Conservation (phyloP, 2,888 invertebrate species). For the Encarsia formosa region DNA sequence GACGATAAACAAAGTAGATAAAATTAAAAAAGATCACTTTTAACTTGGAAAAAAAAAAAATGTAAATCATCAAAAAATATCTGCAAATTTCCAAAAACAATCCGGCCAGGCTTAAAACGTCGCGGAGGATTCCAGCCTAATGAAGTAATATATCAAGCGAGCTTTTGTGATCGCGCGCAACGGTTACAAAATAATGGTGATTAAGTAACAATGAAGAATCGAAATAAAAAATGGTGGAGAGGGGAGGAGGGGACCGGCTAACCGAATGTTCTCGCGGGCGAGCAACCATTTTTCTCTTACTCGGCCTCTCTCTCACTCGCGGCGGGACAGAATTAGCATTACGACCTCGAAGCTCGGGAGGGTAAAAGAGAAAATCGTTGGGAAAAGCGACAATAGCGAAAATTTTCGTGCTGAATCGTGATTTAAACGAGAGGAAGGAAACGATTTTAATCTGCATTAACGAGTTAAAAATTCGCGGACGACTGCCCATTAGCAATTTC, state of each 20-base stretch:
- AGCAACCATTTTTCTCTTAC: too few relatives aligned
- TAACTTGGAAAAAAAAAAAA: too few relatives aligned
- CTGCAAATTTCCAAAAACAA: too few relatives aligned
- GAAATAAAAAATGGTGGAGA: constrained; percentile 11
- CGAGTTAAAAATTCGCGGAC: constrained; percentile 28
- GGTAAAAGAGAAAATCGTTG: constrained; percentile 24
- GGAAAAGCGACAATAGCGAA: constrained; percentile 19
- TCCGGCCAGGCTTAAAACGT: too few relatives aligned
- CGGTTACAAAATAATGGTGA: constrained; percentile 22
- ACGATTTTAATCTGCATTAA: constrained; percentile 28
- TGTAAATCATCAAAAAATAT: too few relatives aligned
- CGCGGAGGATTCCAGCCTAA: too few relatives aligned
- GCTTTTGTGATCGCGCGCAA: constrained; percentile 10
- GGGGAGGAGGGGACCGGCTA: constrained; percentile 10
- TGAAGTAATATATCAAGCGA: constrained; percentile 13
- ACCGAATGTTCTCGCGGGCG: too few relatives aligned
- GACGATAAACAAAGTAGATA: too few relatives aligned
- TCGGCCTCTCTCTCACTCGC: constrained; percentile 4
- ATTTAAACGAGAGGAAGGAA: constrained; percentile 25
- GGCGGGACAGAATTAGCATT: constrained; percentile 26
- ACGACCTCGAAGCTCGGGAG: too few relatives aligned
- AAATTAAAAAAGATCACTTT: too few relatives aligned
- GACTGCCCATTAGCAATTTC: neutral
- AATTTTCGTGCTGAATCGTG: constrained; percentile 26
- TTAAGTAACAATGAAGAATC: constrained; percentile 26